Conservation (phyloP, 2,113 vertebrate species). For the Callocephalon fimbriatum region DNA sequence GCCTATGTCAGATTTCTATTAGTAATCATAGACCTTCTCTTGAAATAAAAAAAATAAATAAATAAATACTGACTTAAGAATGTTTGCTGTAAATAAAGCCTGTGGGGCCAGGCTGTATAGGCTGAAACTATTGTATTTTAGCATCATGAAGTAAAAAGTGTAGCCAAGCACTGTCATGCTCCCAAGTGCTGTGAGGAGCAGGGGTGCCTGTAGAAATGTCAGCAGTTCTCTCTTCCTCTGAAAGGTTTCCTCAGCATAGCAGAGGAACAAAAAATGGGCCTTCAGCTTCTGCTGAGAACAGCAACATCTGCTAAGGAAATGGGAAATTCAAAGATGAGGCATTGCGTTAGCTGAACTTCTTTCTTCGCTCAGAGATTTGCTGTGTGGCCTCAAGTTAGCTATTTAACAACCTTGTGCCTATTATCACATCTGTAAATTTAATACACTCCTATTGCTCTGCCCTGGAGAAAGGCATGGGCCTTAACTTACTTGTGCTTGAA, state of each 20-base stretch:
- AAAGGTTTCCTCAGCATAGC: not conserved
- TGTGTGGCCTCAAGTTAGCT: not conserved
- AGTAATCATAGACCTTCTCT: not conserved
- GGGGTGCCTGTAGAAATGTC: not conserved
- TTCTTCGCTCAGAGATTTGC: not conserved
- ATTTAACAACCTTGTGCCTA: not conserved
- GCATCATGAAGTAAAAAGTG: not conserved
- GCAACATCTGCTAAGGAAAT: not conserved
- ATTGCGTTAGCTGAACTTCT: not conserved
- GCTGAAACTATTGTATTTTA: not conserved
- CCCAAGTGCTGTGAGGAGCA: not conserved
- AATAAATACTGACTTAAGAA: not conserved
- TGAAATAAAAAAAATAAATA: not conserved
- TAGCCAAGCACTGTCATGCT: not conserved
- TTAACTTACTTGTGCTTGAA: not conserved
- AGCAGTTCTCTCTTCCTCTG: not conserved
- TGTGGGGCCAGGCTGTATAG: not conserved
- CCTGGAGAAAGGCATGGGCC: not conserved
- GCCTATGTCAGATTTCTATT: not conserved
- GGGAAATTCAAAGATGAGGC: not conserved
- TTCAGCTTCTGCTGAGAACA: not conserved
- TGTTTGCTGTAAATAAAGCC: not conserved
- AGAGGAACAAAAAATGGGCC: accelerated
- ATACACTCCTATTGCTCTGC: not conserved
- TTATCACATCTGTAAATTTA: not conserved